A percentile compares a stretch with the other conserved stretches of the same genome.
Conservation (phyloP, 2,797 vertebrate species). For the Pipistrellus nathusii region DNA sequence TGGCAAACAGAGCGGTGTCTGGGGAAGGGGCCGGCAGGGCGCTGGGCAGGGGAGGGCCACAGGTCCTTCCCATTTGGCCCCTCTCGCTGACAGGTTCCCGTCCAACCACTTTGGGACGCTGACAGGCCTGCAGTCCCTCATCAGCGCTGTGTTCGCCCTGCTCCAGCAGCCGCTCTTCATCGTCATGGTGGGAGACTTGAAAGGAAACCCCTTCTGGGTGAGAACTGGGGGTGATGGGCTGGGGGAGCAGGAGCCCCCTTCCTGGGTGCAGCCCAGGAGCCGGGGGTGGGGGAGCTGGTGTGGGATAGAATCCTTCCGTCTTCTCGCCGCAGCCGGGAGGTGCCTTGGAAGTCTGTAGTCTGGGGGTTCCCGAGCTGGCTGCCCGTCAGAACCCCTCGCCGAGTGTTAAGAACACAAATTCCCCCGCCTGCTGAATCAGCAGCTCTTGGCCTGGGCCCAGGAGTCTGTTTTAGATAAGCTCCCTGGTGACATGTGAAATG, state of each 20-base stretch:
- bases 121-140: constrained; percentile 95
- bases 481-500: neutral
- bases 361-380: neutral
- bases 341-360: neutral
- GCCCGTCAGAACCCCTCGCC: neutral
- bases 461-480: neutral
- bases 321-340: neutral
- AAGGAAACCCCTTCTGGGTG: constrained; percentile 92
- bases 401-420: neutral
- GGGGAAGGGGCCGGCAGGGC: neutral
- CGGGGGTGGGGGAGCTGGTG: accelerated
- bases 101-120: constrained; percentile 95
- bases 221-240: constrained; percentile 47
- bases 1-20: accelerated
- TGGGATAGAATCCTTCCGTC: neutral
- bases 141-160: constrained; percentile 93
- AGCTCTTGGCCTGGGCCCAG: neutral
- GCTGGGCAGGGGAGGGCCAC: accelerated
- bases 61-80: accelerated
- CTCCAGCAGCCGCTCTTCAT: constrained; percentile 95
- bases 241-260: neutral
- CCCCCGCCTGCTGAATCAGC: neutral
- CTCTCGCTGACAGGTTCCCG: constrained; percentile 89
- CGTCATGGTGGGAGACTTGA: constrained; percentile 90
- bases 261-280: neutral